Evolutionary conservation across 2,888 invertebrate genomes (phyloP), one percentile per base, ranked within the genome.

Genomic region (Chloromyia formosa): DNA sequence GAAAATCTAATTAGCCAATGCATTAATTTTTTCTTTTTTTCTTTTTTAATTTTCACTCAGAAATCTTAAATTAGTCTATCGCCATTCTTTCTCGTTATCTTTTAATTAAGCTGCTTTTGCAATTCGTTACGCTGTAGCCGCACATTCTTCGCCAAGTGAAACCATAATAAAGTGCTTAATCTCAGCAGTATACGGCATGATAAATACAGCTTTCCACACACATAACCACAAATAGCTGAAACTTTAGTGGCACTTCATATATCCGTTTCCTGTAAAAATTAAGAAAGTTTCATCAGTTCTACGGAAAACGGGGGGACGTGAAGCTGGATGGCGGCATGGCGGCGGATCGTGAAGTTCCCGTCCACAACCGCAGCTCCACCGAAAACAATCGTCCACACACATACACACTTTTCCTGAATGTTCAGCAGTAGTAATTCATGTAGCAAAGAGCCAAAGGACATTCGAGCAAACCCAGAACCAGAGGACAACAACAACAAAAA

Each of bases 261-360:
- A 71, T 71, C 71, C 71, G 56, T 71, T 71, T 71, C 71, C 71
- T 58, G 56, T 20, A 71, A 58, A 71, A 71, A 71, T 71, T 56
- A 71, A 20, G 22, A n/a, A 71, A 71, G 40, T 71, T 71, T 58
- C 71, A 54, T 69, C 54, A 14, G 54, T 27, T 56, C 27, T 54
- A 71, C 22, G 7, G 2, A n/a, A 12, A 49, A 10, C 49, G 49
- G 49, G 16, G 40, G n/a, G 58, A 71, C 14, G n/a, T 7, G 42
- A 40, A 56, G 10, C 27, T 35, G 27, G 27, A 35, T 7, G 27
- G 7, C 27, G 7, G 27, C 7, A 35, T 35, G 3, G 27, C 27
- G 27, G 2, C 7, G 27, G 27, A 35, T 35, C 27, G 27, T 35
- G 27, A 35, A 35, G 56, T 71, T 58, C 5, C 58, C 58, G 58